A percentile compares a stretch with the other conserved stretches of the same genome.
Evolutionary conservation across 1,140 invertebrate species (phyloP).

Genomic region (Penaeus chinensis): DNA sequence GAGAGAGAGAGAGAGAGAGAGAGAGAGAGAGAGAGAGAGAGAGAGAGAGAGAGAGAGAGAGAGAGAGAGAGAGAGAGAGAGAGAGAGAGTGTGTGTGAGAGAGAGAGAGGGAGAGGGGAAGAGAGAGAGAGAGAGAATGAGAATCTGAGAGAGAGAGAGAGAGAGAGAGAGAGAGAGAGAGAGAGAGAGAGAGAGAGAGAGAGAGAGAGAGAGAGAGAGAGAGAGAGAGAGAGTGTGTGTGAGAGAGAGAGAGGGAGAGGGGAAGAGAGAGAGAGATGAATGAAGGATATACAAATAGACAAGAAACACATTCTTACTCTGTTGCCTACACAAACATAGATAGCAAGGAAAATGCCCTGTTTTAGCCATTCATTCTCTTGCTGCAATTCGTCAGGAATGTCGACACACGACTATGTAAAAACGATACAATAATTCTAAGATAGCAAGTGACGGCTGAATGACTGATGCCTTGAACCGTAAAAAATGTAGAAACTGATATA

Average conservation of each 20-base stretch:
- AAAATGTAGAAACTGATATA: no score
- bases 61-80: background rate
- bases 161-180: background rate
- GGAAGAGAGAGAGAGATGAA: no score
- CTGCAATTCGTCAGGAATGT: no score
- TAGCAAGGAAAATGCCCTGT: no score
- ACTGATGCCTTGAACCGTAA: no score
- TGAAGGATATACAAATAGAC: no score
- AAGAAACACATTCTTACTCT: no score
- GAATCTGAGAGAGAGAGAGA: background rate
- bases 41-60: background rate
- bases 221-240: background rate
- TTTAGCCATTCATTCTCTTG: no score
- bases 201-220: background rate
- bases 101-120: background rate
- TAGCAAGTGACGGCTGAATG: no score
- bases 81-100: background rate
- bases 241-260: background rate
- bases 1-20: constrained; percentile 8
- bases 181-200: background rate
- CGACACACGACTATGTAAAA: no score
- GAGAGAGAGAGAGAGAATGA: background rate
- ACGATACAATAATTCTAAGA: no score
- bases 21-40: background rate
- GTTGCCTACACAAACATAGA: no score